phyloP scores from a whole-genome alignment of 2,888 invertebrate species.

The Julus scandinavius region DNA sequence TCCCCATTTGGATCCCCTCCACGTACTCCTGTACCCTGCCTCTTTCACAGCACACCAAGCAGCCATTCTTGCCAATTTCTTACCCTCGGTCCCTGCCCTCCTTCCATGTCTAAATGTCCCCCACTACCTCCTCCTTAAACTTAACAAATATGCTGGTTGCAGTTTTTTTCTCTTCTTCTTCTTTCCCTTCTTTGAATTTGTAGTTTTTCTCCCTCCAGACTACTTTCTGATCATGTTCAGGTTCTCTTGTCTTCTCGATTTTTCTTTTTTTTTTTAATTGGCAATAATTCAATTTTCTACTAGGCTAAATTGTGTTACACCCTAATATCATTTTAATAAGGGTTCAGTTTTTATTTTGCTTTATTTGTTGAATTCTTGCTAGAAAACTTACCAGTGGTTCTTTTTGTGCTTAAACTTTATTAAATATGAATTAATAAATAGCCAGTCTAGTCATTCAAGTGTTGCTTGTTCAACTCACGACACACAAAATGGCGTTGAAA shows the following conservation, averaged over 20 bases:
- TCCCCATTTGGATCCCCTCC: constrained; percentile 37
- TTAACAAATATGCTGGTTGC: constrained; percentile 48
- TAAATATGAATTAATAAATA: background rate
- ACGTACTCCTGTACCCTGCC: constrained; percentile 1
- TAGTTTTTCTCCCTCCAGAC: constrained; percentile 41
- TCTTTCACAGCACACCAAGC: constrained; percentile 45
- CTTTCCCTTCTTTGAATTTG: constrained; percentile 50
- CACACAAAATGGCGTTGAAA: too few species aligned
- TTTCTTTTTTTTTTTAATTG: constrained; percentile 45
- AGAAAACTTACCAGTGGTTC: background rate
- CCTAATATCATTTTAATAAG: background rate
- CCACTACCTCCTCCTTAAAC: constrained; percentile 51
- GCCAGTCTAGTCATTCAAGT: background rate
- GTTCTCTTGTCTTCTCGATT: background rate
- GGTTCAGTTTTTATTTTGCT: background rate
- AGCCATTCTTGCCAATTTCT: constrained; percentile 34
- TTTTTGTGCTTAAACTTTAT: background rate
- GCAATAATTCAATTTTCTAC: constrained; percentile 11
- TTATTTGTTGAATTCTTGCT: background rate
- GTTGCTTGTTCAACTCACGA: too few species aligned
- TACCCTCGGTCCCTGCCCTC: constrained; percentile 46
- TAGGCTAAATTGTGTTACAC: background rate
- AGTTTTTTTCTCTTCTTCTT: constrained; percentile 5
- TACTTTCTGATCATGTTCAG: constrained; percentile 47
- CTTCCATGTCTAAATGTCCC: constrained; percentile 40